Evolutionary conservation across 2,113 vertebrate genomes (phyloP), one percentile per base, ranked within the genome.

Genomic region (Oryzias curvinotus): DNA sequence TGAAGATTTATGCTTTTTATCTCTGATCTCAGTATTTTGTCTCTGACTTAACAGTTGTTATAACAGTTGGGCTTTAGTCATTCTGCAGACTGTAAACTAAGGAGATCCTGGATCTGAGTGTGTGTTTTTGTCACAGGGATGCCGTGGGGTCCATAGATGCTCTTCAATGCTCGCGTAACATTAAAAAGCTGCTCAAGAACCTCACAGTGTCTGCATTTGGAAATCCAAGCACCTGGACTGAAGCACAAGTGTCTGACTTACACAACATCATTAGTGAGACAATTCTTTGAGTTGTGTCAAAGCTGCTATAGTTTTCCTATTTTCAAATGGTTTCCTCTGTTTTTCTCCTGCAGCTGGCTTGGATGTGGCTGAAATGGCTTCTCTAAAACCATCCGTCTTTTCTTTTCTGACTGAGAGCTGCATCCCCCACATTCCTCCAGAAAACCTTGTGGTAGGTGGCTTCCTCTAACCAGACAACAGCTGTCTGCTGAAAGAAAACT

Each of bases 241-340:
- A 78, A 62, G 85, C 79, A 3, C 44, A 62, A n/a, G 82, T 87
- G 41, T 62, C 60, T 21, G 68, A 76, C 10, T 52, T 91, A 25
- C 85, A 81, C 55, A 88, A 71, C 80, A 80, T 91, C 17, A 54
- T 90, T 0, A 84, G 91, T 92, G 16, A 75, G 84, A 61, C 19
- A 7, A 57, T 1, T 41, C 13, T 41, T 49, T 36, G 36, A 36
- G 7, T 36, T 10, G 36, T 12, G 12, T 36, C 36, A 36, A 12
- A 12, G 10, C 36, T 36, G 36, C 8, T 6, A 30, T 8, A 36
- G 8, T 8, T 12, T 10, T 36, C 7, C 12, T 36, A 10, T 36
- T 12, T 36, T 36, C 36, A 30, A 7, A 30, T 36, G 8, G 30
- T 36, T 36, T 36, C 8, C 0, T 43, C 5, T 36, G 10, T 60